Conservation (phyloP, 1,140 invertebrate species). For the Cotesia chilonis region DNA sequence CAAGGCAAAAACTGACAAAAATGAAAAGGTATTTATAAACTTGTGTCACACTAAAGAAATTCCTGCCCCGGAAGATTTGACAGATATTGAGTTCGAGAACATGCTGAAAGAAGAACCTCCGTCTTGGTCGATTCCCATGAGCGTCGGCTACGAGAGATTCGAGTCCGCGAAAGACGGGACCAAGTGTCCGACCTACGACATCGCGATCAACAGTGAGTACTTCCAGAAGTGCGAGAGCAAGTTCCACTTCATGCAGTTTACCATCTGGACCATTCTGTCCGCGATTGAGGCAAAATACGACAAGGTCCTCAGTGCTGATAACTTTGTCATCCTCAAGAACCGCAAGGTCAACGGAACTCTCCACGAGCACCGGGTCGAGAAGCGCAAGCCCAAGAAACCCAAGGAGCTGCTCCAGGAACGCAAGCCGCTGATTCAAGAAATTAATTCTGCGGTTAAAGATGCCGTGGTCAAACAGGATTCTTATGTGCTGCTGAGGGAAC, state of each 20-base stretch:
- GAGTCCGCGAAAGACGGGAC: constrained; percentile 77
- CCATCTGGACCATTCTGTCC: constrained; percentile 54
- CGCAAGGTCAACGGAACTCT: constrained; percentile 75
- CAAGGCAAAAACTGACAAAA: constrained; percentile 76
- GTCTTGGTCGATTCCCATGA: constrained; percentile 85
- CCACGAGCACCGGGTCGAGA: constrained; percentile 76
- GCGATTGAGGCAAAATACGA: constrained; percentile 55
- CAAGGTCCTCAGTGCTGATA: constrained; percentile 51
- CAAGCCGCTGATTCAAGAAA: constrained; percentile 68
- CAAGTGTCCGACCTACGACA: constrained; percentile 52
- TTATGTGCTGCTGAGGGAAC: constrained; percentile 64
- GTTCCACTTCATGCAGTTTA: constrained; percentile 54
- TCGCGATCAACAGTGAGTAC: constrained; percentile 57
- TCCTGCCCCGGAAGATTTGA: constrained; percentile 81
- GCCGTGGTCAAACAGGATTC: constrained; percentile 46
- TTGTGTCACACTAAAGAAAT: constrained; percentile 80
- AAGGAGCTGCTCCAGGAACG: constrained; percentile 15
- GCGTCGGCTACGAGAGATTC: constrained; percentile 80
- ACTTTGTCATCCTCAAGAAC: constrained; percentile 71
- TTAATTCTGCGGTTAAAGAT: constrained; percentile 50
- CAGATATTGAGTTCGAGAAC: constrained; percentile 76
- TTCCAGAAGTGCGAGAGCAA: constrained; percentile 56
- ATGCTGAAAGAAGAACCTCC: constrained; percentile 77
- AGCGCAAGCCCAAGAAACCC: constrained; percentile 68
- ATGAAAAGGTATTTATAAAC: constrained; percentile 82